phyloP scores from a whole-genome alignment of 2,113 vertebrate genomes.

The Xiphophorus maculatus region DNA sequence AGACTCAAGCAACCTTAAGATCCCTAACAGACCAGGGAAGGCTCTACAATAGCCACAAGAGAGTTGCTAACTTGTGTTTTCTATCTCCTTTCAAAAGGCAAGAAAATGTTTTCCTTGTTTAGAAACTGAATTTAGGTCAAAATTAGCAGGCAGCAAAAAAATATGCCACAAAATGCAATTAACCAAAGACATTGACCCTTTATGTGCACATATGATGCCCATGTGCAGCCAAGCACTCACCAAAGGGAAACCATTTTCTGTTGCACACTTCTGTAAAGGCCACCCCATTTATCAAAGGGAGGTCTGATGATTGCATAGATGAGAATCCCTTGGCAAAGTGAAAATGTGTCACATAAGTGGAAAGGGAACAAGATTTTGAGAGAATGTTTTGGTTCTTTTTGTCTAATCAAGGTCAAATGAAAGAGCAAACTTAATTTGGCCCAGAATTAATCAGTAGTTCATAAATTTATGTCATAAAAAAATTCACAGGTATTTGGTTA shows the following conservation, averaged over 20 bases:
- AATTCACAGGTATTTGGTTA: not conserved
- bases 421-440: conserved; percentile 10
- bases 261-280: not conserved
- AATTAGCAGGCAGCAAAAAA: not conserved
- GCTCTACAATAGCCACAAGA: no score
- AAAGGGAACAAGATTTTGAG: not conserved
- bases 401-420: conserved; percentile 3
- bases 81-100: not conserved
- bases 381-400: not conserved
- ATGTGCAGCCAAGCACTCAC: not conserved
- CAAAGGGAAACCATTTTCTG: not conserved
- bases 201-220: not conserved
- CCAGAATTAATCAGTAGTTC: not conserved
- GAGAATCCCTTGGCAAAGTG: conserved; percentile 1
- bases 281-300: conserved; percentile 1
- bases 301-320: conserved; percentile 7
- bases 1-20: no score
- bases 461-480: not conserved
- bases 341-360: not conserved
- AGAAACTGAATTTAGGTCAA: not conserved
- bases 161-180: not conserved
- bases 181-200: not conserved
- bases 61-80: not conserved
- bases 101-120: not conserved
- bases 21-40: no score